Evolutionary conservation across 2,888 invertebrate species (phyloP), one percentile per base, ranked within the genome.

Genomic region (Branchellion lobata): DNA sequence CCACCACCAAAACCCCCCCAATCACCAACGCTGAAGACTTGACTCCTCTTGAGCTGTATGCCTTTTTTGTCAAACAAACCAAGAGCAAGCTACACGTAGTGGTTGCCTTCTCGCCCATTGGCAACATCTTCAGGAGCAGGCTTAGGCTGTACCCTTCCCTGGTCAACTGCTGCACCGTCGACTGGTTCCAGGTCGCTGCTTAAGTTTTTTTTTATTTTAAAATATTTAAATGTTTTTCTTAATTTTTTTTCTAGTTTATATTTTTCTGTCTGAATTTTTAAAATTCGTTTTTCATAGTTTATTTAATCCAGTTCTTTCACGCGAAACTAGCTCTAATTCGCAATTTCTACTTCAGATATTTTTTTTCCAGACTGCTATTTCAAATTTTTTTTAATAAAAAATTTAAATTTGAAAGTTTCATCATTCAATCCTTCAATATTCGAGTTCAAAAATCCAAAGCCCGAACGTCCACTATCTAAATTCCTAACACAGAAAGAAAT

Each of bases 161-260:
- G 68, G 92, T 94, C 53, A 94, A 93, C 86, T 94, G 94, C 86
- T 94, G 94, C 86, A 94, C 93, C 1, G 93, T 94, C 80, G 93
- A 94, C 85, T 94, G 94, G 94, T 94, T 93, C 86, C 92, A 93
- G 85, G 87, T 87, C n/a, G n/a, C n/a, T n/a, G n/a, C n/a, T n/a
- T n/a, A n/a, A 29, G n/a, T 78, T 72, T 31, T 51, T 51, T 21
- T 51, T 14, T 14, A 31, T 47, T 51, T 14, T 14, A 51, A 14
- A 14, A 14, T 21, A 51, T 51, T 51, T 21, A 51, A 51, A 14
- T 14, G 53, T 51, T 51, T 51, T 51, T 14, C 21, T 51, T 14
- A 21, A 51, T 51, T 14, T 14, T 51, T 51, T 51, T 51, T 51
- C 21, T 51, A 51, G 14, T 51, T 51, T 21, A 51, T 14, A 14